Evolutionary conservation across 2,888 invertebrate species (phyloP).

Genomic region (Calameuta pallipes): DNA sequence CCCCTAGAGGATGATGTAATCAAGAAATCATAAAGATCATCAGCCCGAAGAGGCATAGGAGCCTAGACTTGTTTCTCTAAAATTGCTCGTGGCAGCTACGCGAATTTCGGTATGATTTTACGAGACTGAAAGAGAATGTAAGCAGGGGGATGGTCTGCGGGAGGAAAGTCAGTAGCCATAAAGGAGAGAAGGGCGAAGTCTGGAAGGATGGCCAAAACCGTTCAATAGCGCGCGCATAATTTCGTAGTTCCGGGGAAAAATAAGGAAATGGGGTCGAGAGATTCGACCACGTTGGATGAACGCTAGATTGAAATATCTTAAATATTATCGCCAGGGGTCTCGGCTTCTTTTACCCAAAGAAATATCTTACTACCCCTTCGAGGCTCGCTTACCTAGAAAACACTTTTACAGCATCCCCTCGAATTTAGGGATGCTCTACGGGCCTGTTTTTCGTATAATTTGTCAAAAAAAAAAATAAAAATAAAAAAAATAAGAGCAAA

Average conservation of each 20-base stretch:
- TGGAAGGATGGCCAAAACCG: background rate
- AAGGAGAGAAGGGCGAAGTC: background rate
- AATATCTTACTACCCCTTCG: background rate
- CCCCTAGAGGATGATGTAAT: background rate
- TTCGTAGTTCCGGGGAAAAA: constrained; percentile 10
- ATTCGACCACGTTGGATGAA: background rate
- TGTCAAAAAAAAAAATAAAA: background rate
- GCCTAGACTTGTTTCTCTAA: background rate
- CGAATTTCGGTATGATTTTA: background rate
- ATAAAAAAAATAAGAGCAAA: background rate
- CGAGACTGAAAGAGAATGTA: background rate
- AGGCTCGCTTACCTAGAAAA: background rate
- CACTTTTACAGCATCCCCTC: background rate
- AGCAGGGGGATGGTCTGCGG: background rate
- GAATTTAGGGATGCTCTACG: background rate
- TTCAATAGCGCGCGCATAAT: constrained; percentile 15
- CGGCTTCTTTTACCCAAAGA: background rate
- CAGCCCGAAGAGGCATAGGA: background rate
- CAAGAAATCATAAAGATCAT: constrained; percentile 6
- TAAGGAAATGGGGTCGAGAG: constrained; percentile 11
- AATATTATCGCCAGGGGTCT: constrained; percentile 4
- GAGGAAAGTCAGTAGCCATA: background rate
- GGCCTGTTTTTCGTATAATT: background rate
- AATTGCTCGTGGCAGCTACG: background rate
- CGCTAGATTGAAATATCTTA: constrained; percentile 8